Evolutionary conservation across 2,888 invertebrate genomes (phyloP), one percentile per base, ranked within the genome.

Genomic region (Aphidoletes aphidimyza): DNA sequence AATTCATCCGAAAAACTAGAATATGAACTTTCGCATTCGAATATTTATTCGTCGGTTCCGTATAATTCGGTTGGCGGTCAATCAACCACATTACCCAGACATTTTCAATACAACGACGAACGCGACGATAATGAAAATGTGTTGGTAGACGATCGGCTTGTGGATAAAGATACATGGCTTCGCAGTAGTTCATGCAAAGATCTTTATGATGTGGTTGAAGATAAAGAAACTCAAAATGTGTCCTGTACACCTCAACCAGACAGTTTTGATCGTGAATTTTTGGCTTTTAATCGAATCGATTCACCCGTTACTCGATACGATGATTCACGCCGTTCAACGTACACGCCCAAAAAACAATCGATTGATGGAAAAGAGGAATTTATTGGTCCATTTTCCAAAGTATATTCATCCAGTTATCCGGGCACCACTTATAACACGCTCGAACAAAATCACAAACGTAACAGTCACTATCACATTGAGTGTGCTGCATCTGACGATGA

Each of bases 321-420:
- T 88, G 94, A 94, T 87, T 92, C 91, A 85, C 92, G 93, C 86
- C 92, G 93, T 87, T 92, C 92, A 5, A 89, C 92, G 86, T 94
- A 93, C 88, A 84, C 81, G n/a, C 91, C 92, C 17, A 92, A 92
- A 84, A 90, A 90, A 87, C 92, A 92, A 87, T 94, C 94, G 9
- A 91, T 94, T 85, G 95, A 95, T 88, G 91, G 92, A 9, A 93
- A 93, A 87, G 93, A 94, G 88, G 93, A 94, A 88, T 93, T 92
- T 86, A 90, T 91, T 86, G 89, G 93, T 84, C 91, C 92, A 0
- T 92, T 94, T 87, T 92, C 93, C 84, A 95, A 95, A 89, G 93
- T 95, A 6, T 96, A 96, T 90, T 96, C 96, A 34, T 95, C 95
- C 86, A 95, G 95, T 89, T 96, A 95, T 89, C 96, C 96, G 34